A percentile compares a stretch with the other conserved stretches of the same genome.
phyloP scores from a whole-genome alignment of 1,140 invertebrate species.

The Euura saliciscinereae region DNA sequence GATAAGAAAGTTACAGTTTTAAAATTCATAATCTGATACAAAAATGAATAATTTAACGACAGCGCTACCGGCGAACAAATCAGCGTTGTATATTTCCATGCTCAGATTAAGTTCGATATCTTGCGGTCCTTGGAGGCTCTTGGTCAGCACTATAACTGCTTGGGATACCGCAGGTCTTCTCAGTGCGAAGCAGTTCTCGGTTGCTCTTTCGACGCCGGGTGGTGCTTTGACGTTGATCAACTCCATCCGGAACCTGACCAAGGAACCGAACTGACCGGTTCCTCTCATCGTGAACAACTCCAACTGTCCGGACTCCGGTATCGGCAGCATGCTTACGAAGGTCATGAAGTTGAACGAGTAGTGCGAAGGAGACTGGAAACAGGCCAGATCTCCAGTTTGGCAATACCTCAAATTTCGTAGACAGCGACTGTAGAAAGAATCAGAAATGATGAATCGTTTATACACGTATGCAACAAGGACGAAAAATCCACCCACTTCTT shows the following conservation, averaged over 20 bases:
- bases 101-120: constrained; percentile 85
- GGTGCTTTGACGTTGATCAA: constrained; percentile 70
- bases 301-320: constrained; percentile 70
- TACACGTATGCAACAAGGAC: background rate
- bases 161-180: constrained; percentile 64
- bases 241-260: constrained; percentile 77
- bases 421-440: constrained; percentile 77
- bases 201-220: constrained; percentile 64
- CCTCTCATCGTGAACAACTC: constrained; percentile 89
- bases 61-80: constrained; percentile 75
- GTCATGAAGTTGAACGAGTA: constrained; percentile 92
- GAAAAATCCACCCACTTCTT: constrained; percentile 68
- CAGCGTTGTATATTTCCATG: constrained; percentile 81
- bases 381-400: constrained; percentile 69
- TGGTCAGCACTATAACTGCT: constrained; percentile 75
- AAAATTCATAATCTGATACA: constrained; percentile 85
- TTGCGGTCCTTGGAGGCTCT: constrained; percentile 81
- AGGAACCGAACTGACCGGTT: constrained; percentile 70
- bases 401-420: constrained; percentile 73
- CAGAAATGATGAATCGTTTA: background rate
- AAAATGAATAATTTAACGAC: constrained; percentile 84
- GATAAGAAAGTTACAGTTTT: constrained; percentile 30
- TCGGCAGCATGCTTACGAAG: constrained; percentile 81
- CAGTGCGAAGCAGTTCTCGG: constrained; percentile 72
- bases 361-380: constrained; percentile 77